Percentiles rank a stretch among this genome's conserved stretches.
These are phyloP conservation scores for Amia ocellicauda DNA, from an alignment of 2,113 vertebrate genomes.

Conservation along the genomic window DNA sequence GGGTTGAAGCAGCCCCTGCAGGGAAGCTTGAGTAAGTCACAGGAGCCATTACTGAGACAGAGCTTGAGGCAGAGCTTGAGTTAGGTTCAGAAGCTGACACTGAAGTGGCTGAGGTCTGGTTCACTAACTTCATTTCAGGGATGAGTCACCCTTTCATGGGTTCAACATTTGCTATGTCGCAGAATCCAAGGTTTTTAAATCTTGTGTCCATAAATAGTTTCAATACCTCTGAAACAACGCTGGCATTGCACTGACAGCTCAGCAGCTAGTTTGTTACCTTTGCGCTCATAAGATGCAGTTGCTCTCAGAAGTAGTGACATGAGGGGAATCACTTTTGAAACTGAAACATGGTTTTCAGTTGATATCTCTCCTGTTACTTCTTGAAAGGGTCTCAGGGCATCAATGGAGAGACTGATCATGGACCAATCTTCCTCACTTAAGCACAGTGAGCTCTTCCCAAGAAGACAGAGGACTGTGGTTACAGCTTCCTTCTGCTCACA, in stretches of 20 bases:
- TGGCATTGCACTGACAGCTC: constrained; percentile 25
- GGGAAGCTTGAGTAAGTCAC: constrained; percentile 3
- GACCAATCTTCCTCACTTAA: constrained; percentile 32
- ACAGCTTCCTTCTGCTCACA: constrained; percentile 24
- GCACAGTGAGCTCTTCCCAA: constrained; percentile 31
- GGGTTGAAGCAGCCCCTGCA: constrained; percentile 14
- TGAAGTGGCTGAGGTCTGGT: constrained; percentile 9
- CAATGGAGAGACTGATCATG: constrained; percentile 20
- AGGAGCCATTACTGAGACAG: constrained; percentile 19
- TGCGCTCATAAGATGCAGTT: not conserved
- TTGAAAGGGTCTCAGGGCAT: constrained; percentile 34
- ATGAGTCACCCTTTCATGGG: constrained; percentile 14
- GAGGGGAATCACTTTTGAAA: too few relatives aligned
- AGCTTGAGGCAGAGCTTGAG: constrained; percentile 14
- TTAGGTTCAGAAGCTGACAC: constrained; percentile 9
- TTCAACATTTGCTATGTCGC: constrained; percentile 16
- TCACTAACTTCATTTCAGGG: constrained; percentile 17
- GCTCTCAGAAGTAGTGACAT: constrained; percentile 24
- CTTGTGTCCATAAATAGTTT: constrained; percentile 25
- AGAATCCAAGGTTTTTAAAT: constrained; percentile 20
- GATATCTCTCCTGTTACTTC: constrained; percentile 27
- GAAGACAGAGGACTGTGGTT: constrained; percentile 29
- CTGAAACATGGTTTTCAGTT: too few relatives aligned
- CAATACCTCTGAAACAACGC: constrained; percentile 10
- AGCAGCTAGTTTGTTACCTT: constrained; percentile 26